Conservation (phyloP, 1,140 invertebrate species). For the Kradibia gibbosae region DNA sequence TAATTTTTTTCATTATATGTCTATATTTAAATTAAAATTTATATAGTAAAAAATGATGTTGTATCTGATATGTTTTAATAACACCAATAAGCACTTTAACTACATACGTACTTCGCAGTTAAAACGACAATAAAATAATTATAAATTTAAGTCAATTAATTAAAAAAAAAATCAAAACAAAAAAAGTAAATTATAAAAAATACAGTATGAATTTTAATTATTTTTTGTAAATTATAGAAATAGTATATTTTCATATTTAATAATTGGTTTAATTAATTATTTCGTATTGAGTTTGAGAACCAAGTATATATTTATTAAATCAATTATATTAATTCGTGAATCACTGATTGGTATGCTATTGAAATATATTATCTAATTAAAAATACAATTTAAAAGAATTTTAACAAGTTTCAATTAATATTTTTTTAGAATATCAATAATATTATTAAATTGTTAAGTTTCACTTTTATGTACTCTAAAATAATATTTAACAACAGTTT, state of each 20-base stretch:
- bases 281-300: not conserved
- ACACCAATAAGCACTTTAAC: not conserved
- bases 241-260: not conserved
- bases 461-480: too few relatives aligned
- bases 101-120: not conserved
- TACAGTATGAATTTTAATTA: too few relatives aligned
- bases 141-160: not conserved
- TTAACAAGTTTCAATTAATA: too few relatives aligned
- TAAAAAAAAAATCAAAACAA: not conserved
- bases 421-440: too few relatives aligned
- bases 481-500: too few relatives aligned
- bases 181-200: not conserved
- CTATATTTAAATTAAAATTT: not conserved
- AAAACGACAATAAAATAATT: not conserved
- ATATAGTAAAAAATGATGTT: constrained; percentile 12
- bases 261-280: not conserved
- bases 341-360: too few relatives aligned
- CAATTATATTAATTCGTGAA: not conserved
- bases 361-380: too few relatives aligned
- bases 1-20: not conserved
- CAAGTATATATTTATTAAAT: not conserved
- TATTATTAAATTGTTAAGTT: too few relatives aligned
- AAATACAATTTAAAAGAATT: too few relatives aligned
- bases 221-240: not conserved
- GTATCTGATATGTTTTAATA: not conserved